phyloP scores from a whole-genome alignment of 2,797 vertebrate genomes.

The Sphaeramia orbicularis region DNA sequence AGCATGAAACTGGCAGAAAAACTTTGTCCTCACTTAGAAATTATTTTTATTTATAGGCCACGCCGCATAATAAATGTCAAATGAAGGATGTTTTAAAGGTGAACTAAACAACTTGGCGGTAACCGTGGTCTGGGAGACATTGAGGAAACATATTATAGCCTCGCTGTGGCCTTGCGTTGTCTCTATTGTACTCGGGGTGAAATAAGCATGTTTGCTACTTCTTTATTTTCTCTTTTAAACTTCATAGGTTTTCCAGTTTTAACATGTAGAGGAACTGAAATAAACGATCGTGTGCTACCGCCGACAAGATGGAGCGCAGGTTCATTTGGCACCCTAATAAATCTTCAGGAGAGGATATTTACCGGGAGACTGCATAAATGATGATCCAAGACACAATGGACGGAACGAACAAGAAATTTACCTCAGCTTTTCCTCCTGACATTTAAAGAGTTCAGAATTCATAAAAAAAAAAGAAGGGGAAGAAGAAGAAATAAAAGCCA shows the following conservation, averaged over 20 bases:
- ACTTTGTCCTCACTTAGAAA: constrained; percentile 51
- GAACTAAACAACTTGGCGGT: constrained; percentile 30
- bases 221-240: constrained; percentile 11
- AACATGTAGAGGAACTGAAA: constrained; percentile 41
- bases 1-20: constrained; percentile 39
- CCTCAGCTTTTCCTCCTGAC: background rate
- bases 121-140: constrained; percentile 16
- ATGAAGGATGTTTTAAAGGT: constrained; percentile 53
- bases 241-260: constrained; percentile 29
- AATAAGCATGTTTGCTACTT: background rate
- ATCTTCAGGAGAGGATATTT: constrained; percentile 23
- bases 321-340: constrained; percentile 65
- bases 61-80: constrained; percentile 61
- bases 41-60: constrained; percentile 70
- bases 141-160: background rate
- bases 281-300: constrained; percentile 38
- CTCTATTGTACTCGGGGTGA: constrained; percentile 1
- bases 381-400: constrained; percentile 24
- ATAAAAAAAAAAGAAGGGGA: too few relatives aligned
- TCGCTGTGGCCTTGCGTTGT: background rate
- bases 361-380: background rate
- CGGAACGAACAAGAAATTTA: constrained; percentile 20
- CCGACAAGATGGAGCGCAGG: constrained; percentile 39
- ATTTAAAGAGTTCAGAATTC: constrained; percentile 1
- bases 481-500: too few relatives aligned